phyloP scores from a whole-genome alignment of 2,797 vertebrate genomes.

The Caiman crocodilus region DNA sequence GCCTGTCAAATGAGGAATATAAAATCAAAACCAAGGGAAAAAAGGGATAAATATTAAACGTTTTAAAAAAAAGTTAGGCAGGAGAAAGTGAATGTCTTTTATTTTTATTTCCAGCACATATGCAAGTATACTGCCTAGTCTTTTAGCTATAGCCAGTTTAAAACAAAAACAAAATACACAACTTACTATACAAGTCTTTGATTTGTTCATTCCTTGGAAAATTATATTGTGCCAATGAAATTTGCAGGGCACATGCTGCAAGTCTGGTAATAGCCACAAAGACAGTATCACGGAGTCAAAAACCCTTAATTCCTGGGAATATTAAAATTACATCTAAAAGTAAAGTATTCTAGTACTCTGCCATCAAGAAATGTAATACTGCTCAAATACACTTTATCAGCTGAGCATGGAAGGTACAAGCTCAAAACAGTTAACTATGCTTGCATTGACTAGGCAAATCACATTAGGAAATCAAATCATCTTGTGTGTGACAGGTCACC shows the following conservation, averaged over 20 bases:
- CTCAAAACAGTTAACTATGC: conserved; percentile 37
- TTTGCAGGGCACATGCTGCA: conserved; percentile 19
- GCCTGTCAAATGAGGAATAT: not conserved
- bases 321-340: conserved; percentile 54
- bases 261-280: conserved; percentile 33
- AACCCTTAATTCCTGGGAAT: conserved; percentile 40
- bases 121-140: conserved; percentile 28
- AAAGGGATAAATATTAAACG: not conserved
- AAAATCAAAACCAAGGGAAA: not conserved
- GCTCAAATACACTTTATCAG: conserved; percentile 29
- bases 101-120: conserved; percentile 15
- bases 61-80: not conserved
- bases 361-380: conserved; percentile 54
- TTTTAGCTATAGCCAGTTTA: not conserved
- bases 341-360: conserved; percentile 49
- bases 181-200: conserved; percentile 8
- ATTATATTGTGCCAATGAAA: conserved; percentile 6
- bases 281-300: conserved; percentile 23
- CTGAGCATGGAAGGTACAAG: conserved; percentile 28
- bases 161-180: not conserved
- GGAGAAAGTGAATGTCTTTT: not conserved
- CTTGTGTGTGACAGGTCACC: conserved; percentile 7
- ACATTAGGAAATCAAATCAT: conserved; percentile 42
- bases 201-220: conserved; percentile 40
- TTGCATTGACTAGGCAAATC: conserved; percentile 9